phyloP scores from a whole-genome alignment of 2,888 invertebrate species.

The Schizaphis graminum region DNA sequence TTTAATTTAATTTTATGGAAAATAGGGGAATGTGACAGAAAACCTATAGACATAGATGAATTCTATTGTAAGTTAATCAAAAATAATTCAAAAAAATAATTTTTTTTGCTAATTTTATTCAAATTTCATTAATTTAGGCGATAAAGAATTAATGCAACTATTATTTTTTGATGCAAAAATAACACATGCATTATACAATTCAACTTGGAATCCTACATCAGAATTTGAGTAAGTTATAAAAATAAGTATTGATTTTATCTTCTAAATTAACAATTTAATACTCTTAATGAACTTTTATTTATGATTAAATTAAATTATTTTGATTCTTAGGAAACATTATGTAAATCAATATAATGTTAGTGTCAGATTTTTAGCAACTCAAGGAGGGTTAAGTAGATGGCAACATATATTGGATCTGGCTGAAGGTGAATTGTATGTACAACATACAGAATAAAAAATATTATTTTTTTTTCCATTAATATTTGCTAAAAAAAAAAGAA shows the following conservation, averaged over 20 bases:
- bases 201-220: constrained; percentile 38
- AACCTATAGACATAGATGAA: constrained; percentile 70
- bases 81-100: not conserved
- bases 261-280: not conserved
- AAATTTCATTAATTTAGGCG: constrained; percentile 69
- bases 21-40: constrained; percentile 78
- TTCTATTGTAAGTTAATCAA: constrained; percentile 54
- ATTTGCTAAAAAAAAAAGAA: not conserved
- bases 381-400: constrained; percentile 91
- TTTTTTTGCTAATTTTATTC: not conserved
- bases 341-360: constrained; percentile 81
- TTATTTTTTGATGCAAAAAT: constrained; percentile 89
- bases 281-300: not conserved
- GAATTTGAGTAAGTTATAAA: constrained; percentile 49
- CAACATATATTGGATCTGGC: constrained; percentile 75
- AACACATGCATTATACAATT: constrained; percentile 74
- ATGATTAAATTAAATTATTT: not conserved
- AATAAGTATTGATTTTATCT: not conserved
- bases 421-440: constrained; percentile 60
- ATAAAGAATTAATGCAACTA: constrained; percentile 86
- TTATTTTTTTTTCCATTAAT: not conserved
- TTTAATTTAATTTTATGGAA: constrained; percentile 34
- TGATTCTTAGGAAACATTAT: constrained; percentile 71
- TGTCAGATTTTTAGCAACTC: constrained; percentile 87
- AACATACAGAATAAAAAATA: not conserved